Base-by-base conservation (phyloP, 2,797 vertebrate genomes). In the Carapus acus region DNA sequence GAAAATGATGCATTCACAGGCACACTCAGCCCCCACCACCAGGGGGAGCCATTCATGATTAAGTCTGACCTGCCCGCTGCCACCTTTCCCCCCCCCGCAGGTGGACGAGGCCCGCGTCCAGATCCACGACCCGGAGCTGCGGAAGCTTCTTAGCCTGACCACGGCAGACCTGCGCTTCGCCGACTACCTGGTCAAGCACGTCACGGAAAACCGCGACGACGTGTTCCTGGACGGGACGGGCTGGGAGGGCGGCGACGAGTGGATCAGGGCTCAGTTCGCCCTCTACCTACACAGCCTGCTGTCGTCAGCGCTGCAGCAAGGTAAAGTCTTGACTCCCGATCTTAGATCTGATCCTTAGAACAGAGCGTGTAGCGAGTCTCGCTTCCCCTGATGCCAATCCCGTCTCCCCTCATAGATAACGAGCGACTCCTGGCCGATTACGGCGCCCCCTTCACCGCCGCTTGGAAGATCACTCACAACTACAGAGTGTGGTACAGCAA, bases 191-290 rank as follows among this genome's bases (percentile, higher is more conserved):
- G 88, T 99, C 55, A 96, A 92, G 67, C 93, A 97, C 0, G 94
- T 99, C 49, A 93, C 91, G 0, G 95, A 99, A 76, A 96, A 97
- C 84, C 83, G 93, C 0, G 93, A 98, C 16, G 96, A 98, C 12
- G 91, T 98, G 29, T 99, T 98, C 74, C 86, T 98, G 60, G 94
- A 99, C 13, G 96, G 96, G 69, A 99, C 96, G 0, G 96, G 95
- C 63, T 98, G 95, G 95, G 95, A 98, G 84, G 96, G 96, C 38
- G 96, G 96, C 7, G 96, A 99, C 19, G 96, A 99, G 65, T 99
- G 96, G 96, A 97, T 99, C 82, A 73, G 96, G 49, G 94, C 94
- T 20, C 94, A 99, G 84, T 98, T 98, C 76, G 88, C 87, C 1
- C 89, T 92, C 57, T 99, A 99, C 67, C 75, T 96, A 23, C 94